These are phyloP conservation scores for Podarcis cretensis DNA, from an alignment of 2,113 vertebrate species.

Conservation along the genomic window DNA sequence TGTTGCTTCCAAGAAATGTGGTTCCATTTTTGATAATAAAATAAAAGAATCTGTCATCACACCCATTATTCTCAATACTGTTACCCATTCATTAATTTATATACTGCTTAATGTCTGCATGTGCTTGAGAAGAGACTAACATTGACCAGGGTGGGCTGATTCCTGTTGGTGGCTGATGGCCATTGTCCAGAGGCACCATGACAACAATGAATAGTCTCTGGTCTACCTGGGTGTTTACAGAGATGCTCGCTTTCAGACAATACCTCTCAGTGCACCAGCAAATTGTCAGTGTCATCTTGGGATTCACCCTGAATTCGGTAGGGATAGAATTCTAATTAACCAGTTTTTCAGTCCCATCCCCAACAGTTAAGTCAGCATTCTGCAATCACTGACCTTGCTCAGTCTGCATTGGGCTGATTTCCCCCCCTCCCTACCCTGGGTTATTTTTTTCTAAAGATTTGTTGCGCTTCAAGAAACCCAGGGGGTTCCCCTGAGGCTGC, in stretches of 20 bases:
- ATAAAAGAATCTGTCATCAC: too few species aligned
- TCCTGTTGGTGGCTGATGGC: neutral
- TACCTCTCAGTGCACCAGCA: neutral
- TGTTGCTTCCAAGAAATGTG: too few species aligned
- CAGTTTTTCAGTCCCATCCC: too few species aligned
- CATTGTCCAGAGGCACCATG: neutral
- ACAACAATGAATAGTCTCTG: neutral
- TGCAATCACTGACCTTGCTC: too few species aligned
- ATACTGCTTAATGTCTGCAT: too few species aligned
- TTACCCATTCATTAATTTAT: too few species aligned
- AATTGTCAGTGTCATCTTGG: neutral
- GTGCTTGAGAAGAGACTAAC: too few species aligned
- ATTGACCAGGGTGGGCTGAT: too few species aligned
- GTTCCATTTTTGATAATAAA: neutral
- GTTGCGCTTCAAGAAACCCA: neutral
- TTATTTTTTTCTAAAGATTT: neutral
- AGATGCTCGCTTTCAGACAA: neutral
- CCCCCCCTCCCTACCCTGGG: rapidly evolving
- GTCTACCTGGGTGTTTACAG: neutral
- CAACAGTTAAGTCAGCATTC: too few species aligned
- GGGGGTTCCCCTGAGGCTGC: neutral
- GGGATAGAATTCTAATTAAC: neutral
- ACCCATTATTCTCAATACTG: too few species aligned
- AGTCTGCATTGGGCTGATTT: too few species aligned
- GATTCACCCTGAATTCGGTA: neutral